Evolutionary conservation across 2,113 vertebrate genomes (phyloP), one percentile per base, ranked within the genome.

Genomic region (Colaptes auratus): DNA sequence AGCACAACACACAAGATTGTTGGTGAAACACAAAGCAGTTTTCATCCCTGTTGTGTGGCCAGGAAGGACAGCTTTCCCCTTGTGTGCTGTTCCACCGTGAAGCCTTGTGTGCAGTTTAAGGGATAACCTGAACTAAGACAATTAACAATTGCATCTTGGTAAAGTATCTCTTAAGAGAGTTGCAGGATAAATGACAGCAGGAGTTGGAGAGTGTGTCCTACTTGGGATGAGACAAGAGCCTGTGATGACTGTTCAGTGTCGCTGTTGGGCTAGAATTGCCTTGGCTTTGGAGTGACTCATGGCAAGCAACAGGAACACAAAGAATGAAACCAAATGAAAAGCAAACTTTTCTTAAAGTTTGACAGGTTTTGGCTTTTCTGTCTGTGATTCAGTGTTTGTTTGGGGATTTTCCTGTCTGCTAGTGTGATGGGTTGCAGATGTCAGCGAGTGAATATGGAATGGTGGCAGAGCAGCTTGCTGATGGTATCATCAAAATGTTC

Each of bases 221-320:
- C 33, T 58, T 67, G 39, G 44, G 35, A 65, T 80, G 76, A 90
- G 69, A 56, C 1, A 39, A 36, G 7, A 73, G 42, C 52, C 35
- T 74, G 15, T 2, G 3, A 11, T 64, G n/a, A 3, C 27, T 56
- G 3, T 53, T 42, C 35, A 7, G 58, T 52, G 46, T 24, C 18
- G 18, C 13, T 75, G 55, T 66, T 73, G 59, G 18, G 15, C 15
- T 55, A 72, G 48, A 79, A 27, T 36, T 80, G 12, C 30, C n/a
- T 58, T 70, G 9, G 44, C 23, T 73, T 39, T 75, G 27, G 44
- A 59, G 25, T 0, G 0, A 42, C 46, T 87, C 3, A 0, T 8
- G 18, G 18, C 15, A 75, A 35, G 55, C 58, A 64, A 61, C 11
- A 73, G 50, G 67, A 82, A 24, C 18, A 2, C 4, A 2, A 82